These are phyloP conservation scores for Nibea coibor DNA, from an alignment of 2,113 vertebrate genomes.

Conservation along the genomic window DNA sequence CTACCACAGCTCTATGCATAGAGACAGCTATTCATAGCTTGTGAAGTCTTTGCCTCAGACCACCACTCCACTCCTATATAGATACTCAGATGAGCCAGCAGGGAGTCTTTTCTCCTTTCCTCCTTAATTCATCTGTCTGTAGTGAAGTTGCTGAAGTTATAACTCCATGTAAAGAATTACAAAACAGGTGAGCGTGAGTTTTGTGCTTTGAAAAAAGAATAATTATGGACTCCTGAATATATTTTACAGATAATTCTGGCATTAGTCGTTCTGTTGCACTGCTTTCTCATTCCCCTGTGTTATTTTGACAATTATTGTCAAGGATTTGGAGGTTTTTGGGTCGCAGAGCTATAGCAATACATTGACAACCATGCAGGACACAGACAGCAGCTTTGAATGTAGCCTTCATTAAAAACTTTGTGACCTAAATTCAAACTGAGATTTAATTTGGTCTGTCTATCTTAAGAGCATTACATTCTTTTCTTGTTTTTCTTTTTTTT, in stretches of 20 bases:
- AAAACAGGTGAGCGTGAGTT: conserved; percentile 23
- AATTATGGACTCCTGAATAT: neutral
- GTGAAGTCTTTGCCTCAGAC: conserved; percentile 43
- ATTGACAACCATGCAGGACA: neutral
- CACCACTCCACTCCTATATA: neutral
- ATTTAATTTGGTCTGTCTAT: neutral
- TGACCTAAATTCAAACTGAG: neutral
- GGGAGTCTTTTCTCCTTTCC: conserved; percentile 17
- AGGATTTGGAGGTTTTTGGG: neutral
- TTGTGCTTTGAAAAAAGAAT: neutral
- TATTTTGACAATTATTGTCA: neutral
- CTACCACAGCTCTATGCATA: conserved; percentile 34
- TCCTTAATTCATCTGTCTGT: conserved; percentile 9
- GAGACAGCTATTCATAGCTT: conserved; percentile 37
- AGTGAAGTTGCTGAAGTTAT: conserved; percentile 12
- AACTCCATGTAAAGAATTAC: conserved; percentile 14
- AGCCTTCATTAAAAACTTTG: neutral
- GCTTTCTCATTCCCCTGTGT: neutral
- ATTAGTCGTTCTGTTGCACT: neutral
- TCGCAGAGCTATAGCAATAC: neutral
- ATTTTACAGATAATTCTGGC: conserved; percentile 1
- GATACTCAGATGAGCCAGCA: conserved; percentile 38
- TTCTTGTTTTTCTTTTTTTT: neutral
- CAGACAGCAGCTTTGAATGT: no score
- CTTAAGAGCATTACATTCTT: neutral